A percentile compares a stretch with the other conserved stretches of the same genome.
phyloP scores from a whole-genome alignment of 2,888 invertebrate genomes.

The Nemotelus pantherinus region DNA sequence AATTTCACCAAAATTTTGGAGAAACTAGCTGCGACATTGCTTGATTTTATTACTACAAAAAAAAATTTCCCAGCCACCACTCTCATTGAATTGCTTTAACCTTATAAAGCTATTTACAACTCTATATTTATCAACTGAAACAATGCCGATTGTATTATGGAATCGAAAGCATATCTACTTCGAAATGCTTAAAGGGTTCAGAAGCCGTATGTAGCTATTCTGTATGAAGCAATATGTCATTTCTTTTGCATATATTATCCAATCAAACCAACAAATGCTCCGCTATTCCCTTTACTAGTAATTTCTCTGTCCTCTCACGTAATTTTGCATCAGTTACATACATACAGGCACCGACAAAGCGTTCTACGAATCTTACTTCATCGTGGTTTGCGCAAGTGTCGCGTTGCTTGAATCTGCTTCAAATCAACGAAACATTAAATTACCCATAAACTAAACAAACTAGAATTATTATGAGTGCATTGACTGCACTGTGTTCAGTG shows the following conservation, averaged over 20 bases:
- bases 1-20: too few species aligned
- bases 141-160: slow-evolving; percentile 14
- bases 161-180: not conserved
- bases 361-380: too few species aligned
- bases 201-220: slow-evolving; percentile 24
- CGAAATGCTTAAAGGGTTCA: not conserved
- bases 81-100: too few species aligned
- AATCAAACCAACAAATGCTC: not conserved
- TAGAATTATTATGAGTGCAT: slow-evolving; percentile 28
- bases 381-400: not conserved
- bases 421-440: slow-evolving; percentile 29
- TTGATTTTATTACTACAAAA: too few species aligned
- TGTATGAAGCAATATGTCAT: slow-evolving; percentile 28
- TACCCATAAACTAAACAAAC: slow-evolving; percentile 21
- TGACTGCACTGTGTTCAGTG: slow-evolving; percentile 3
- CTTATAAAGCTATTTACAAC: too few species aligned
- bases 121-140: too few species aligned
- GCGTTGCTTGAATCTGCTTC: not conserved
- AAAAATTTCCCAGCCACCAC: too few species aligned
- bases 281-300: not conserved
- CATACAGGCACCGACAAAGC: too few species aligned
- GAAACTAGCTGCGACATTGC: too few species aligned
- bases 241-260: not conserved
- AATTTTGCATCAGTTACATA: slow-evolving; percentile 1
- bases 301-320: slow-evolving; percentile 23